Evolutionary conservation across 2,113 vertebrate species (phyloP).

Genomic region (Colaptes auratus): DNA sequence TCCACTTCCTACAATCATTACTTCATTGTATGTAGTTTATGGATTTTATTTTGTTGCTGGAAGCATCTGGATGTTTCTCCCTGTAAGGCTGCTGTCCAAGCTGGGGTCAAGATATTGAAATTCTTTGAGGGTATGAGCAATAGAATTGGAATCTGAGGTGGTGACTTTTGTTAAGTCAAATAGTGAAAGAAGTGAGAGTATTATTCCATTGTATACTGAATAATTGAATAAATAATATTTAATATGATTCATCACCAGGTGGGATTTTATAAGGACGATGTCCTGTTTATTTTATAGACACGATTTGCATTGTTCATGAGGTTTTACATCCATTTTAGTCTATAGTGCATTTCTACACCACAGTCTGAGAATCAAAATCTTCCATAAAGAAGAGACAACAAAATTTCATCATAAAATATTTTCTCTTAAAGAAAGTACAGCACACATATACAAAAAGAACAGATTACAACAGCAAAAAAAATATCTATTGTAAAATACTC

Average conservation of each 20-base stretch:
- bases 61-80: neutral
- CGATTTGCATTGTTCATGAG: neutral
- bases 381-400: neutral
- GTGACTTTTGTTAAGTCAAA: neutral
- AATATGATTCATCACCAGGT: neutral
- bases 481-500: neutral
- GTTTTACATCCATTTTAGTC: neutral
- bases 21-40: neutral
- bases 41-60: neutral
- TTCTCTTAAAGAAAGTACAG: neutral
- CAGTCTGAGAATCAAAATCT: neutral
- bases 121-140: neutral
- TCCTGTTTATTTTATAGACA: neutral
- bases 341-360: neutral
- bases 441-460: neutral
- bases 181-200: neutral
- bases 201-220: neutral
- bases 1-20: neutral
- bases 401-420: neutral
- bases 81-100: neutral
- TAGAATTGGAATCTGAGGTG: neutral
- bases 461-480: neutral
- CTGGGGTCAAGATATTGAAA: neutral
- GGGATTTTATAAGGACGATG: neutral
- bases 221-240: neutral